phyloP scores from a whole-genome alignment of 2,113 vertebrate species.

The Sakesphorus luctuosus region DNA sequence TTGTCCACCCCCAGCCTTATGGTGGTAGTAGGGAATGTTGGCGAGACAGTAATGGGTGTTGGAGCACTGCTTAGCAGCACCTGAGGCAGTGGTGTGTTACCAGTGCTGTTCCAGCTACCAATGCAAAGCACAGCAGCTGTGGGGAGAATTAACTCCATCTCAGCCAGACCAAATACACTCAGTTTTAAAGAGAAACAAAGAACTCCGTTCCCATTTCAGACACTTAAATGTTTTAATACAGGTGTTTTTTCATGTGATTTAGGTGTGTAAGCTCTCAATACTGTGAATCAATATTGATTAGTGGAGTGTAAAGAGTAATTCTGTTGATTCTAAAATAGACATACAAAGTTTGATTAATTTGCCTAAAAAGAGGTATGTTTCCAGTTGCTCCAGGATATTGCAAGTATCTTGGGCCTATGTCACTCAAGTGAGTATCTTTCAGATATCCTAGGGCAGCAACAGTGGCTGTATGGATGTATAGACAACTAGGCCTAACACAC shows the following conservation, averaged over 20 bases:
- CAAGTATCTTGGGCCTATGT: neutral
- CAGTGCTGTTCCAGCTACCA: neutral
- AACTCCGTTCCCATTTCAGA: neutral
- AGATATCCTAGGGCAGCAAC: neutral
- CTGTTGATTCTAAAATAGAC: neutral
- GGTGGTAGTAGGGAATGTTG: neutral
- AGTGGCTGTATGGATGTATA: neutral
- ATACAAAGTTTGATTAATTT: neutral
- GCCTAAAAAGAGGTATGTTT: neutral
- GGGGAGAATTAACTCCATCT: neutral
- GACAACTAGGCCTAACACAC: neutral
- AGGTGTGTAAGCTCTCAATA: neutral
- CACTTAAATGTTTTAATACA: neutral
- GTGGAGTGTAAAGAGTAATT: neutral
- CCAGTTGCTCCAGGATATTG: neutral
- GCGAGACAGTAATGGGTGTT: neutral
- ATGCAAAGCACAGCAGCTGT: neutral
- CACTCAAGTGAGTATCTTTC: neutral
- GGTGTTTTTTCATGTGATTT: neutral
- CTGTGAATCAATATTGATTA: neutral
- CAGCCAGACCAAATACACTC: neutral
- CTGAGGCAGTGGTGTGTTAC: neutral
- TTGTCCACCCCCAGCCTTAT: neutral
- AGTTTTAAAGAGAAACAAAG: neutral
- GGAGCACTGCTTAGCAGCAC: neutral